These are phyloP conservation scores for Ichneumoninae sp. DNA, from an alignment of 2,888 invertebrate species.

Conservation along the genomic window DNA sequence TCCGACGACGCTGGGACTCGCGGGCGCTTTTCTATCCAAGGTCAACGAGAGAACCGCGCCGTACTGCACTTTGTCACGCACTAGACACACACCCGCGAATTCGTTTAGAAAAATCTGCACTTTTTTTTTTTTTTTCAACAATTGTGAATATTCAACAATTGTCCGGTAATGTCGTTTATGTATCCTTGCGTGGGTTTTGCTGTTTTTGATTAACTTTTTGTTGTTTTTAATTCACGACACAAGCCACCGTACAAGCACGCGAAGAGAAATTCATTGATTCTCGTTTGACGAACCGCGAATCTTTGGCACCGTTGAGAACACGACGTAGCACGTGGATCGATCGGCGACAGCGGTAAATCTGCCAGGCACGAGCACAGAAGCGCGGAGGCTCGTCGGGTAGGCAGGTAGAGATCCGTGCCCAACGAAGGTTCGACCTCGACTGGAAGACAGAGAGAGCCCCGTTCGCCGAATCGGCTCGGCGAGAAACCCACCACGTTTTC, in stretches of 20 bases:
- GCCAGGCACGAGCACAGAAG: not conserved
- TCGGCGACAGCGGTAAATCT: not conserved
- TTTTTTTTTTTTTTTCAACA: not conserved
- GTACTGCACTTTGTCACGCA: constrained; percentile 33
- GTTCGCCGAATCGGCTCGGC: constrained; percentile 47
- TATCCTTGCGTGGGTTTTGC: constrained; percentile 13
- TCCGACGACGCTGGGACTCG: constrained; percentile 2
- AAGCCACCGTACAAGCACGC: not conserved
- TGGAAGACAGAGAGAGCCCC: constrained; percentile 55
- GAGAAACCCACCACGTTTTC: constrained; percentile 56
- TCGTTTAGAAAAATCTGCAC: not conserved
- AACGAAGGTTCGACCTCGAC: constrained; percentile 71
- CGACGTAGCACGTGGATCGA: constrained; percentile 3
- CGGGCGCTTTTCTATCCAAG: not conserved
- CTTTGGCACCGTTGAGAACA: constrained; percentile 60
- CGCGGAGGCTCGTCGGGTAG: not conserved
- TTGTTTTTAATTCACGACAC: not conserved
- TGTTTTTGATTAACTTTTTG: no score
- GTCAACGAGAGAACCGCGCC: constrained; percentile 1
- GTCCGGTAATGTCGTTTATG: not conserved
- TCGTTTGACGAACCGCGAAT: constrained; percentile 20
- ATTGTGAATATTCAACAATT: not conserved
- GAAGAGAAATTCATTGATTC: not conserved
- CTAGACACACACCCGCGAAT: not conserved
- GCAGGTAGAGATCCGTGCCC: constrained; percentile 61